A percentile compares a stretch with the other conserved stretches of the same genome.
Evolutionary conservation across 64 coral and sea anemone genomes (phyloP).

Genomic region (Stichodactyla mertensii): DNA sequence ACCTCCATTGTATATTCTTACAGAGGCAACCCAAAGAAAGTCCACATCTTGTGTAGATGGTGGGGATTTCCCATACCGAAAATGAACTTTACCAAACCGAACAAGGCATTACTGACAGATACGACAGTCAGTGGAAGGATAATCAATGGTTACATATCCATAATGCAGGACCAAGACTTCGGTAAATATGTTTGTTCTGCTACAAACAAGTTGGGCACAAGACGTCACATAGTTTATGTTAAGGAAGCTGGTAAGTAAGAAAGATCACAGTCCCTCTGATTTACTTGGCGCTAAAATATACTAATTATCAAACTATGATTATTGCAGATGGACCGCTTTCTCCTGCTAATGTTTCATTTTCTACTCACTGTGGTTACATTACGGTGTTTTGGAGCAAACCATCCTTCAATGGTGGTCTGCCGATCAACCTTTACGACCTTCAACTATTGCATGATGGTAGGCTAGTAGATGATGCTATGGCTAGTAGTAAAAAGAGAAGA

Average conservation of each 20-base stretch:
- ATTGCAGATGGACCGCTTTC: constrained; percentile 41
- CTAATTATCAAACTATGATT: neutral
- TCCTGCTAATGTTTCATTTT: constrained; percentile 45
- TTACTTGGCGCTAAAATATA: too few species aligned
- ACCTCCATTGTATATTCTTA: constrained; percentile 52
- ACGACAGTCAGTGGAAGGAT: neutral
- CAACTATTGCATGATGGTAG: constrained; percentile 17
- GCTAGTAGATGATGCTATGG: constrained; percentile 34
- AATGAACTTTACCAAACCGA: constrained; percentile 4
- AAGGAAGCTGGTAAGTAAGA: constrained; percentile 47
- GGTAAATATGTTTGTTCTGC: constrained; percentile 55
- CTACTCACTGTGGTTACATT: constrained; percentile 56
- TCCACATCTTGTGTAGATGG: constrained; percentile 48
- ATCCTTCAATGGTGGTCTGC: constrained; percentile 49
- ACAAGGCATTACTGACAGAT: neutral
- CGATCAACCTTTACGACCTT: constrained; percentile 58
- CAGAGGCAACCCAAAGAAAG: constrained; percentile 37
- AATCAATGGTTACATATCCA: neutral
- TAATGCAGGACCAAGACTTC: constrained; percentile 16
- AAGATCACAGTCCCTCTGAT: too few species aligned
- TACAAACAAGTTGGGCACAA: constrained; percentile 29
- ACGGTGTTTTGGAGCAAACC: constrained; percentile 61
- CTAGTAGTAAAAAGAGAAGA: constrained; percentile 33
- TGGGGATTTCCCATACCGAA: constrained; percentile 70
- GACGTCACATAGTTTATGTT: constrained; percentile 21